These are phyloP conservation scores for Oncorhynchus tshawytscha DNA, from an alignment of 2,113 vertebrate genomes.

Conservation along the genomic window DNA sequence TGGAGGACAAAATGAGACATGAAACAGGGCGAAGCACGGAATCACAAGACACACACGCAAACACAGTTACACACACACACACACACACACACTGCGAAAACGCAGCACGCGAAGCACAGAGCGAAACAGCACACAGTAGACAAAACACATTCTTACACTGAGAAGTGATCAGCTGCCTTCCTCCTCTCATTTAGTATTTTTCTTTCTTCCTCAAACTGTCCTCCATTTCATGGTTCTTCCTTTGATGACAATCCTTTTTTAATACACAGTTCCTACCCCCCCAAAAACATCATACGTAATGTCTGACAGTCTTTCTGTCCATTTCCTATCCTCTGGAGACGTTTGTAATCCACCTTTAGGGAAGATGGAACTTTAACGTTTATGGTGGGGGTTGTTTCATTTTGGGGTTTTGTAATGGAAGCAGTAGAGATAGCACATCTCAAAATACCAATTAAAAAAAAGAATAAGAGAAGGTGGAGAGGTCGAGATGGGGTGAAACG, in stretches of 20 bases:
- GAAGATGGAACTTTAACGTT: not conserved
- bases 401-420: not conserved
- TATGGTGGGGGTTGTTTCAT: not conserved
- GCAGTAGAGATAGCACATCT: not conserved
- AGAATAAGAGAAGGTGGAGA: not conserved
- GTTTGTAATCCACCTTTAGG: constrained; percentile 39
- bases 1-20: constrained; percentile 24
- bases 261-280: constrained; percentile 39
- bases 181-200: constrained; percentile 45
- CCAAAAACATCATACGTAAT: constrained; percentile 16
- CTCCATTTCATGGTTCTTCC: constrained; percentile 67
- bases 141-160: constrained; percentile 73
- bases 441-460: not conserved
- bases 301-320: constrained; percentile 44
- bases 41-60: constrained; percentile 26
- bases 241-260: constrained; percentile 63
- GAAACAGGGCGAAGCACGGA: constrained; percentile 41
- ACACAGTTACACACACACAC: constrained; percentile 19
- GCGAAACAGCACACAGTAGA: constrained; percentile 35
- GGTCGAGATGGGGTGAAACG: not conserved
- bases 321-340: constrained; percentile 15
- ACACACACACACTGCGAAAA: constrained; percentile 22
- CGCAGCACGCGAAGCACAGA: not conserved
- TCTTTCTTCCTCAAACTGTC: constrained; percentile 65
- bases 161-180: constrained; percentile 66